Base-by-base conservation (phyloP, 2,113 vertebrate species). In the Pterocles burchelli region DNA sequence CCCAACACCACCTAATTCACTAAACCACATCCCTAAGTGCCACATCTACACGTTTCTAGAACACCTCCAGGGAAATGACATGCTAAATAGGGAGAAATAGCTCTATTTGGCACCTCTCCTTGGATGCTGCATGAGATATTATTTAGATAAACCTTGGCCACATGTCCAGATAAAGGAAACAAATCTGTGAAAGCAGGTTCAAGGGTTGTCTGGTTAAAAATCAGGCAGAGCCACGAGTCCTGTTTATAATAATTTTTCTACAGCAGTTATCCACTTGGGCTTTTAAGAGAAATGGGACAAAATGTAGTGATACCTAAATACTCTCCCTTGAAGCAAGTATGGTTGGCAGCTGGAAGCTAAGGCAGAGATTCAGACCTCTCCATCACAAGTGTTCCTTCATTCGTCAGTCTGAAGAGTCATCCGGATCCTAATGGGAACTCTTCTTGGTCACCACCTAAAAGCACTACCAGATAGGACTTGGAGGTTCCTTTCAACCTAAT, bases 271-370 rank as follows among this genome's bases (percentile, higher is more conserved):
- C 38, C 1, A 1, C 20, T 46, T 80, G 17, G 16, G 10, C 34
- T 86, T 59, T 65, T 54, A 48, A 65, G 28, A 88, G 21, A 79
- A 91, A 70, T 13, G 28, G 29, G 48, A 52, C 29, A 89, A 74
- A 48, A 18, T 0, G 0, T 18, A 62, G n/a, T 3, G 7, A 15
- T 34, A 86, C 5, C 19, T 73, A 25, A 80, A 66, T 8, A 43
- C 12, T 66, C 36, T n/a, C 52, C 20, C 13, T 67, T 83, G 55
- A 73, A 29, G 55, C 34, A 67, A 59, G 17, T 33, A 38, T 19
- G 74, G 11, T 0, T 67, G 72, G 46, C 31, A 19, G 7, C 11
- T 8, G 43, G 68, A 93, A 77, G 51, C 20, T 19, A 83, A 93
- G 14, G 24, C 16, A 73, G 82, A 54, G 21, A 54, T 83, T 57